Conservation (phyloP, 1,140 invertebrate genomes). For the Agrypnia vestita region DNA sequence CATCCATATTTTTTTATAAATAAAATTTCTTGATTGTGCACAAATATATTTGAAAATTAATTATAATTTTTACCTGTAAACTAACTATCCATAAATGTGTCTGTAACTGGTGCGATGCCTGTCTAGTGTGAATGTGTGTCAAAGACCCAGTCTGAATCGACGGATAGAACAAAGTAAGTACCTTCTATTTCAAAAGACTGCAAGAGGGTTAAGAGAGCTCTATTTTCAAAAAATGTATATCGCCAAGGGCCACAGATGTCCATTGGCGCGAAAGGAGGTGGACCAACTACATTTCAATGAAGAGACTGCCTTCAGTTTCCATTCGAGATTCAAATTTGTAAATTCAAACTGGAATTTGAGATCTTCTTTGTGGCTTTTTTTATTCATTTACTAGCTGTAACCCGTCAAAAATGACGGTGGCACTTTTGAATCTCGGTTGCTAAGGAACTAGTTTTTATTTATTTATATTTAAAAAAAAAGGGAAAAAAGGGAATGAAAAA, state of each 20-base stretch:
- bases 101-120: neutral
- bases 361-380: slow-evolving; percentile 24
- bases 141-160: slow-evolving; percentile 11
- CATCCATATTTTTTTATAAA: too few relatives aligned
- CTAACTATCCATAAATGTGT: too few relatives aligned
- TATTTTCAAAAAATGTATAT: slow-evolving; percentile 25
- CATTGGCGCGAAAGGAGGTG: slow-evolving; percentile 18
- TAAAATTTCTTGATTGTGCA: too few relatives aligned
- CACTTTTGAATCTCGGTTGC: too few relatives aligned
- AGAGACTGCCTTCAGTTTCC: neutral
- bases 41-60: too few relatives aligned
- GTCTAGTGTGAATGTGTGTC: slow-evolving; percentile 1
- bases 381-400: too few relatives aligned
- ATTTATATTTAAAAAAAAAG: too few relatives aligned
- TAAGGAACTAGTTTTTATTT: too few relatives aligned
- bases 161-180: slow-evolving; percentile 36
- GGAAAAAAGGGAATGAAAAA: too few relatives aligned
- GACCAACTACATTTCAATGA: slow-evolving; percentile 5
- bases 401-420: too few relatives aligned
- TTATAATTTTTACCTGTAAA: too few relatives aligned
- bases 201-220: neutral
- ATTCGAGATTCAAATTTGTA: slow-evolving; percentile 25
- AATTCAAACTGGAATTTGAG: neutral
- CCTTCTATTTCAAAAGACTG: slow-evolving; percentile 19
- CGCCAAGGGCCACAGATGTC: slow-evolving; percentile 27